Base-by-base conservation (phyloP, 2,113 vertebrate species). In the Pitta sordida region DNA sequence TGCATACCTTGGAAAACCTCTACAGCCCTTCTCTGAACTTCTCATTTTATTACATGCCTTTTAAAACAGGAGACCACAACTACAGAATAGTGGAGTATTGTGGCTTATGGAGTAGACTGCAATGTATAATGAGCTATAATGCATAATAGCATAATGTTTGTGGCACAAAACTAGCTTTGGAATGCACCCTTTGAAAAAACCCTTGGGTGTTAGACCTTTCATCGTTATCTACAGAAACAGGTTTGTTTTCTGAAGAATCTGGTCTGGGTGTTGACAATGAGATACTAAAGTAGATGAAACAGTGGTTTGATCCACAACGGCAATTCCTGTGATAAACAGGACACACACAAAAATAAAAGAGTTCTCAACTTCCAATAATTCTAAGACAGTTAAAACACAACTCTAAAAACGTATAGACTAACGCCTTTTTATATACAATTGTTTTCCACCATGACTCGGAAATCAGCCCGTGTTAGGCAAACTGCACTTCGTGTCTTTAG, bases 201-300 rank as follows among this genome's bases (percentile, higher is more conserved):
- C 22, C 20, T 46, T 22, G 8, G 24, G 17, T 86, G 19, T 22
- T 83, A 15, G 64, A 58, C 29, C 37, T 52, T 84, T 34, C 46
- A 56, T 16, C 58, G 12, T 39, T 14, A 15, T 15, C 71, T 68
- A 21, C 8, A 2, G 15, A 30, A 90, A 75, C 3, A 2, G 37
- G 36, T 21, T 53, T 41, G 48, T 75, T 4, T 24, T 81, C 46
- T 74, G n/a, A 86, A 91, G 10, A 52, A 58, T 49, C 51, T 86
- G 15, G 22, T 62, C 51, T 4, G 1, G 32, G 34, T 48, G 13
- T 32, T 4, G 0, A 30, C n/a, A 6, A 39, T 15, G 14, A 87
- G 17, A 46, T 46, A 67, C 2, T 49, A 2, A 74, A 43, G 37
- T 8, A 58, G 32, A 43, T 43, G 14, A 67, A 95, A 41, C 7